Base-by-base conservation (phyloP, 2,113 vertebrate species). In the Vulpes vulpes region DNA sequence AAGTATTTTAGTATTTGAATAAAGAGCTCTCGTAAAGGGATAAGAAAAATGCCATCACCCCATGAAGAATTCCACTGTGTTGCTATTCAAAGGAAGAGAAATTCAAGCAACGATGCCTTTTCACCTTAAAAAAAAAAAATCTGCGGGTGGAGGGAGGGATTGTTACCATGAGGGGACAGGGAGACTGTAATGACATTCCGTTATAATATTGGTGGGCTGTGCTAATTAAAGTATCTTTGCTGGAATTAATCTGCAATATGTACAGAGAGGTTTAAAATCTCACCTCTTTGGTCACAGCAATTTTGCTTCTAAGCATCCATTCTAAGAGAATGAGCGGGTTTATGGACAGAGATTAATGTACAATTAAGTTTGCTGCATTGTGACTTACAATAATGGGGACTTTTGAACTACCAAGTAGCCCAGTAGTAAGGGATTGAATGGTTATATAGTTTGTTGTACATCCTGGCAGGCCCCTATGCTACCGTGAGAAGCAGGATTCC, bases 281-380 rank as follows among this genome's bases (percentile, higher is more conserved):
- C 25, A 84, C 62, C 67, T 76, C 38, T 91, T 74, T 90, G 87
- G 74, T 80, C 35, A 35, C 62, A 95, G 74, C 8, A 22, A 32
- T 87, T 96, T 95, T 10, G 38, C 53, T 85, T 97, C 65, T 88
- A 51, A 87, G 27, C 32, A 87, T 60, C 35, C 27, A 15, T 95
- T 92, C 62, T 78, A 89, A 80, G 76, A 55, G 55, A 94, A 95
- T 76, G 59, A 74, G 62, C 43, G 81, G 11, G 35, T 95, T 38
- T 14, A 14, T 32, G 62, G 92, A 90, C 67, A 97, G 64, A 95
- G 87, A 97, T 96, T 83, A 97, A 96, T 96, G 89, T 30, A 81
- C 57, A 94, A 43, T 97, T 89, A 94, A 43, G 35, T 95, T 90
- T 35, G 43, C 78, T 78, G 35, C 69, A 81, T 96, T 96, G 57